phyloP scores from a whole-genome alignment of 2,888 invertebrate genomes.

The Archips xylosteana region DNA sequence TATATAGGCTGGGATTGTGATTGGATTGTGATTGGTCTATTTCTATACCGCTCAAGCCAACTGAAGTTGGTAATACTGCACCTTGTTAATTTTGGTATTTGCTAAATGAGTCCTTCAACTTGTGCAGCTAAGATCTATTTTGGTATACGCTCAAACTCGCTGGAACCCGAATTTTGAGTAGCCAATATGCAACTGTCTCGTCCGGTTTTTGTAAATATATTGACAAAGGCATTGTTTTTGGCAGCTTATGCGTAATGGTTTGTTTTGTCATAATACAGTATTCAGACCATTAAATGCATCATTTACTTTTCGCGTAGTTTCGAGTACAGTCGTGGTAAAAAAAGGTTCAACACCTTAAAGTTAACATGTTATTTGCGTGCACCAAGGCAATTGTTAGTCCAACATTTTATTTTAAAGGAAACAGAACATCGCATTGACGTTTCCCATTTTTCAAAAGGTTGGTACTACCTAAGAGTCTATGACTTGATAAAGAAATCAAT shows the following conservation, averaged over 20 bases:
- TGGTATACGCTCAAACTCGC: background rate
- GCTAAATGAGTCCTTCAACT: background rate
- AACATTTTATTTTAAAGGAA: no score
- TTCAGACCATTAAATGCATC: constrained; percentile 34
- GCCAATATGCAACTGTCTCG: constrained; percentile 24
- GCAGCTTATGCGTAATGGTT: constrained; percentile 39
- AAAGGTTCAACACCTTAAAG: no score
- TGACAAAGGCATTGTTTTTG: constrained; percentile 38
- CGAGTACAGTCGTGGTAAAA: background rate
- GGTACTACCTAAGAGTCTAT: no score
- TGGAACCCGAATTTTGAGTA: background rate
- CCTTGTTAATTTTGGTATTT: background rate
- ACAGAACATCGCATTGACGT: no score
- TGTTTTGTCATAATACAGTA: constrained; percentile 40
- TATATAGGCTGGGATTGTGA: no score
- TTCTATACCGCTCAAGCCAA: no score
- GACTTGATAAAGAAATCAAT: no score
- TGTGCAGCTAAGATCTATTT: background rate
- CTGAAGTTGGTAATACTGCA: no score
- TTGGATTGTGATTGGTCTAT: no score
- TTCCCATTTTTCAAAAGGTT: no score
- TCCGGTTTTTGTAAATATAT: constrained; percentile 31
- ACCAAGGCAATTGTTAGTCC: no score
- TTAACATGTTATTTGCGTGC: no score
- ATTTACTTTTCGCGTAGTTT: constrained; percentile 32